Evolutionary conservation across 2,888 invertebrate species (phyloP).

Genomic region (Clivina fossor): DNA sequence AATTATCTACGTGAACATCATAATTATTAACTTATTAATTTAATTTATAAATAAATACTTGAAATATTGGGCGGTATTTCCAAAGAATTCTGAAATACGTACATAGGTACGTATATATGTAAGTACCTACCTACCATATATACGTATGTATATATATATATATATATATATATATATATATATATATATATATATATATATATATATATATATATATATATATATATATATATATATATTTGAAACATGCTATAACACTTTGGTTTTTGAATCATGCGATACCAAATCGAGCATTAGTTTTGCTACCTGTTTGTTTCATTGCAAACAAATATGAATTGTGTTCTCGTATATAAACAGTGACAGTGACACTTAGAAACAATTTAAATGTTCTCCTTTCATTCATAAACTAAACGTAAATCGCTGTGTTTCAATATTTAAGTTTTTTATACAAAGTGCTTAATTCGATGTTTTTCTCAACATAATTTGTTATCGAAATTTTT

Average conservation of each 20-base stretch:
- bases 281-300: too few relatives aligned
- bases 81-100: background rate
- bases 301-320: too few relatives aligned
- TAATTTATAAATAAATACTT: constrained; percentile 20
- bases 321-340: too few relatives aligned
- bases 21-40: constrained; percentile 17
- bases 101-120: background rate
- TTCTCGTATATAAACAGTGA: background rate
- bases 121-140: too few relatives aligned
- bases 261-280: too few relatives aligned
- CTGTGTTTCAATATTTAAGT: too few relatives aligned
- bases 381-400: background rate
- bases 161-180: too few relatives aligned
- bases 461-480: too few relatives aligned
- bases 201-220: constrained; percentile 10
- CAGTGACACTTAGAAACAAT: background rate
- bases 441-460: too few relatives aligned
- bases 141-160: too few relatives aligned
- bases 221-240: constrained; percentile 4
- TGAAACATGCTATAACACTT: too few relatives aligned
- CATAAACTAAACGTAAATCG: background rate
- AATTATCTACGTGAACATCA: constrained; percentile 14
- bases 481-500: too few relatives aligned
- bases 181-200: constrained; percentile 10
- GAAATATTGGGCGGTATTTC: background rate